Evolutionary conservation across 2,113 vertebrate species (phyloP).

Genomic region (Axis porcinus): DNA sequence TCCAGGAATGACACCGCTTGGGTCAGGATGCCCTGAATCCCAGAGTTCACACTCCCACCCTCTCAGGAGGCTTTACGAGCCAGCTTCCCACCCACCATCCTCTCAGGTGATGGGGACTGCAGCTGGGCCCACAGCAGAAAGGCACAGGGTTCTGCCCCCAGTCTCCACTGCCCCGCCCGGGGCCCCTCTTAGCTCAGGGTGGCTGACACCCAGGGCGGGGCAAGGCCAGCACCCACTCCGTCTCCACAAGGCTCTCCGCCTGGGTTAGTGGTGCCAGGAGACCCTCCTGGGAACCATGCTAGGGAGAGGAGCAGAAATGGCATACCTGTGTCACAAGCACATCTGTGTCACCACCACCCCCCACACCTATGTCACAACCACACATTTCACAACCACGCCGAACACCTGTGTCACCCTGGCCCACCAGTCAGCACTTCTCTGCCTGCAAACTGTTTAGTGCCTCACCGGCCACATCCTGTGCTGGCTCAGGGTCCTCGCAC

Average conservation of each 20-base stretch:
- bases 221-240: not conserved
- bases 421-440: not conserved
- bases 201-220: not conserved
- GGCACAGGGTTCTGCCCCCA: not conserved
- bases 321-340: not conserved
- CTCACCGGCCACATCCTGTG: not conserved
- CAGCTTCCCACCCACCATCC: not conserved
- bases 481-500: not conserved
- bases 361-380: not conserved
- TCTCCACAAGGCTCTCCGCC: not conserved
- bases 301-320: not conserved
- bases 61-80: too few relatives aligned
- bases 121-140: not conserved
- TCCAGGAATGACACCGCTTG: not conserved
- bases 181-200: not conserved
- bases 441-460: not conserved
- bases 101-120: not conserved
- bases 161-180: fast-evolving
- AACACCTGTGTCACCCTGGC: not conserved
- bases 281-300: not conserved
- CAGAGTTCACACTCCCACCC: not conserved
- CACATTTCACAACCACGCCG: not conserved
- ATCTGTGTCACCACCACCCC: not conserved
- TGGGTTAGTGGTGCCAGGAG: not conserved
- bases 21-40: not conserved